Conservation (phyloP, 2,888 invertebrate species). For the Callyntrura sp. region DNA sequence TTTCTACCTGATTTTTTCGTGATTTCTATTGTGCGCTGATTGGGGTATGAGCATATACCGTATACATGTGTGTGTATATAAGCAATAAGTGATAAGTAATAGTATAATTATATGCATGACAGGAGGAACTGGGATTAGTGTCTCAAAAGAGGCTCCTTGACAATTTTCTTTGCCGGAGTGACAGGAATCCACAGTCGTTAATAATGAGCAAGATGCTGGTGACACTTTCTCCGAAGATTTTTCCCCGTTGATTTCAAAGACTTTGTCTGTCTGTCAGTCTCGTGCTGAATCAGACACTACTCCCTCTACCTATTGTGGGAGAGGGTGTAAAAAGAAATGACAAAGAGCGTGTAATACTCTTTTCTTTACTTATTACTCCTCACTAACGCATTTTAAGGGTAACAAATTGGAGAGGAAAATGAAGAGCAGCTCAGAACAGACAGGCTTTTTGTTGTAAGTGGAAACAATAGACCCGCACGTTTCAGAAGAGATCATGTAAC, state of each 20-base stretch:
- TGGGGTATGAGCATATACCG: too few relatives aligned
- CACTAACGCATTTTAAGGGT: conserved; percentile 11
- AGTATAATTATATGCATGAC: too few relatives aligned
- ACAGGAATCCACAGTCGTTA: background rate
- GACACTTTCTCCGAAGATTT: background rate
- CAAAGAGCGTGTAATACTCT: too few relatives aligned
- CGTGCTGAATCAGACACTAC: background rate
- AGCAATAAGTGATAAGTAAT: too few relatives aligned
- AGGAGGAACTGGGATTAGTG: too few relatives aligned
- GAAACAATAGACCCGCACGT: background rate
- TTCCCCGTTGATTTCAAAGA: too few relatives aligned
- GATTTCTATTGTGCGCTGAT: too few relatives aligned
- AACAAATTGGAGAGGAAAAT: conserved; percentile 20
- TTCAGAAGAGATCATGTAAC: background rate
- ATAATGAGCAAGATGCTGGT: background rate
- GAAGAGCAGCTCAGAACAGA: background rate
- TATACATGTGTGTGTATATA: too few relatives aligned
- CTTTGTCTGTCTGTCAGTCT: background rate
- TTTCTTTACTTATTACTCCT: background rate
- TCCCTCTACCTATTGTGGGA: too few relatives aligned
- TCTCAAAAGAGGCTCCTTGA: too few relatives aligned
- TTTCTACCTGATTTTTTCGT: too few relatives aligned
- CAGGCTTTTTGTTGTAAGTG: background rate
- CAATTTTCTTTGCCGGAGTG: background rate
- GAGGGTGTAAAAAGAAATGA: conserved; percentile 29